These are phyloP conservation scores for Hemicentrotus pulcherrimus DNA, from an alignment of 35 echinoderm and acorn worm genomes.

Conservation along the genomic window DNA sequence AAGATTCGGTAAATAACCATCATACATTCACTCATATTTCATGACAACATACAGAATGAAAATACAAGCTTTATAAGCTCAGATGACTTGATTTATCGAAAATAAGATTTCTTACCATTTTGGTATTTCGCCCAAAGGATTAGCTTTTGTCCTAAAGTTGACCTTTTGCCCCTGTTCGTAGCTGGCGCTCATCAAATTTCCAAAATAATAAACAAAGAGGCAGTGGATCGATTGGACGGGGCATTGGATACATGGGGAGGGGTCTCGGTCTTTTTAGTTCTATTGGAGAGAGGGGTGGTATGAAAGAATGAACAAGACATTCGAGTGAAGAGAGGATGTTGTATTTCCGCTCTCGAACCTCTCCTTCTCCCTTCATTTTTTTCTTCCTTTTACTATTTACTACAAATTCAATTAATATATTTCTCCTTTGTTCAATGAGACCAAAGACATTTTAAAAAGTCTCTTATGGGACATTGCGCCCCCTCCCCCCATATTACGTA, in stretches of 20 bases:
- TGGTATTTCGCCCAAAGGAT: neutral
- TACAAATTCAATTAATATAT: no score
- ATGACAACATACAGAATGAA: neutral
- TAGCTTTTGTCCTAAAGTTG: slow-evolving; percentile 21
- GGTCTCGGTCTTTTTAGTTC: no score
- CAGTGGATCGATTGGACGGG: no score
- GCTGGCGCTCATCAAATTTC: slow-evolving; percentile 24
- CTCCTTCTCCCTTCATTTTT: no score
- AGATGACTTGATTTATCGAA: neutral
- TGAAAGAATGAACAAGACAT: neutral
- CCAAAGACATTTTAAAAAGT: no score
- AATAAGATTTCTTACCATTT: slow-evolving; percentile 24
- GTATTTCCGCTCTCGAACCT: no score
- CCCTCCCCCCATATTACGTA: no score
- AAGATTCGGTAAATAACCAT: neutral
- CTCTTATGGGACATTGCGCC: no score
- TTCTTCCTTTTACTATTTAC: no score
- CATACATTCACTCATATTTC: neutral
- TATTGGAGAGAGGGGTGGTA: neutral
- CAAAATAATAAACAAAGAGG: neutral
- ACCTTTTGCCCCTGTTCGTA: neutral
- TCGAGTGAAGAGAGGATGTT: neutral
- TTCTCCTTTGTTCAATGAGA: no score
- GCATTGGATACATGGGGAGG: no score
- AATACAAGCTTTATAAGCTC: neutral